A percentile compares a stretch with the other conserved stretches of the same genome.
Conservation (phyloP, 2,797 vertebrate species). For the Acestrorhynchus altus region DNA sequence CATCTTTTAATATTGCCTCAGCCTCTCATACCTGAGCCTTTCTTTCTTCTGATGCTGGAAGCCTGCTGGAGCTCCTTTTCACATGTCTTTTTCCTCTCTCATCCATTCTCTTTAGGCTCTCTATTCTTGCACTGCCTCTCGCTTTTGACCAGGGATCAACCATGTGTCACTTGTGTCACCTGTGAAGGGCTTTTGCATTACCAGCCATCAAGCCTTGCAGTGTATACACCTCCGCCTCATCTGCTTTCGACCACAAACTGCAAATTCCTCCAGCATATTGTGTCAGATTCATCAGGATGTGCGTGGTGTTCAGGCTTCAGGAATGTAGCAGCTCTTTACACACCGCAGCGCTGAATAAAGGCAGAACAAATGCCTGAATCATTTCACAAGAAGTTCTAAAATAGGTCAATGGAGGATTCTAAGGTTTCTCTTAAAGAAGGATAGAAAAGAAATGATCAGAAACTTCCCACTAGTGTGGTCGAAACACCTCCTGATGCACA, state of each 20-base stretch:
- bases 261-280: neutral
- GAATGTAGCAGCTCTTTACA: too few species aligned
- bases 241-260: neutral
- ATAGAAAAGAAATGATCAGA: neutral
- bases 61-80: neutral
- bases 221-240: too few species aligned
- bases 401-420: neutral
- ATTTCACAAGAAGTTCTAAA: neutral
- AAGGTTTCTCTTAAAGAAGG: neutral
- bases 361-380: neutral
- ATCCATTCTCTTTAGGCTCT: neutral
- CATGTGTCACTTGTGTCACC: conserved; percentile 11
- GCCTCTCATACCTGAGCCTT: conserved; percentile 9
- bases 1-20: conserved; percentile 6
- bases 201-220: neutral
- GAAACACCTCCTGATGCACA: neutral
- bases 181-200: neutral
- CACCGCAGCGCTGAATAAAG: too few species aligned
- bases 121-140: neutral
- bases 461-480: neutral
- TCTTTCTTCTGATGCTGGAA: conserved; percentile 4
- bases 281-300: too few species aligned
- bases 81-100: neutral
- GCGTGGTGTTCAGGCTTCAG: too few species aligned
- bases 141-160: conserved; percentile 14